Conservation (phyloP, 2,888 invertebrate genomes). For the Caenorhabditis doughertyi region DNA sequence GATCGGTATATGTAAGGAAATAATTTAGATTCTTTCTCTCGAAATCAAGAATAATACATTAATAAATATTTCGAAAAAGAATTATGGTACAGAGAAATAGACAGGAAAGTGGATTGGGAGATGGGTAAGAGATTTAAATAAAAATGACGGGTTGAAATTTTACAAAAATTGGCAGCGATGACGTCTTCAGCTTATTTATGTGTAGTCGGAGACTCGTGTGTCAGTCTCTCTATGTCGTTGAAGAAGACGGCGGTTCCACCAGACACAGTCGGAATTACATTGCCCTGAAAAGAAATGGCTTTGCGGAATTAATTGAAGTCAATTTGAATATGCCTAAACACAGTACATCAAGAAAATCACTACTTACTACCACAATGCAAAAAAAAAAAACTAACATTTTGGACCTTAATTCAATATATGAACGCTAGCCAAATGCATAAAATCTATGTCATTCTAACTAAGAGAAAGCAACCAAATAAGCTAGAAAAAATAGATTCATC, state of each 20-base stretch:
- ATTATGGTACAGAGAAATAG: conserved; percentile 27
- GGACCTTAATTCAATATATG: too few species aligned
- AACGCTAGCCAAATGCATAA: too few species aligned
- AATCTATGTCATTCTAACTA: too few species aligned
- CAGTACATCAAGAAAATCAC: too few species aligned
- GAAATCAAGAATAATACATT: conserved; percentile 20
- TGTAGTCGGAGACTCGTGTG: conserved; percentile 73
- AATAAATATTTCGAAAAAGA: conserved; percentile 12
- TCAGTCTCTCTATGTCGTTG: conserved; percentile 90
- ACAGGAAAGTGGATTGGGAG: conserved; percentile 14
- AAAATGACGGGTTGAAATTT: neutral
- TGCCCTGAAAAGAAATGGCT: conserved; percentile 89
- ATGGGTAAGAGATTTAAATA: neutral
- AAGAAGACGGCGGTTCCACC: conserved; percentile 97
- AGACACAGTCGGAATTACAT: conserved; percentile 93
- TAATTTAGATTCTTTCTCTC: conserved; percentile 13
- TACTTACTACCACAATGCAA: too few species aligned
- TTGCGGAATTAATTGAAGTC: too few species aligned
- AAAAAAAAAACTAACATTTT: too few species aligned
- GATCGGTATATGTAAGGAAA: conserved; percentile 11
- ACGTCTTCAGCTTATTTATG: conserved; percentile 18
- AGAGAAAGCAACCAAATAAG: too few species aligned
- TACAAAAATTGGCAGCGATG: neutral
- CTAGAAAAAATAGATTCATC: too few species aligned
- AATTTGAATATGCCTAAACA: neutral